Conservation (phyloP, 2,113 vertebrate genomes). For the Campylorhamphus procurvoides region DNA sequence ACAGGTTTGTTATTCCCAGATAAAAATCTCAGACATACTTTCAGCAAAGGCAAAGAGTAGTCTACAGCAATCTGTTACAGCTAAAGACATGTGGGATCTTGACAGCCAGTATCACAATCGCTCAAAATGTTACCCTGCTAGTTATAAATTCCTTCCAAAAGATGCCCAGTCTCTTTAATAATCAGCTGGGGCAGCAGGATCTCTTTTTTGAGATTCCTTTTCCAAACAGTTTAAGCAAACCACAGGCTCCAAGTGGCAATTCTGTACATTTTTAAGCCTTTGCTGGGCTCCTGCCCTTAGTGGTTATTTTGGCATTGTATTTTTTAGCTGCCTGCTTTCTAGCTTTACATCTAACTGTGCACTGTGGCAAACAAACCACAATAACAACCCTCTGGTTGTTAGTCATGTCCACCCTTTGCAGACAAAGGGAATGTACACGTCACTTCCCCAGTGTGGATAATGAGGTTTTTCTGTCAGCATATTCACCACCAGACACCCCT, state of each 20-base stretch:
- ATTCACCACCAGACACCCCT: constrained; percentile 1
- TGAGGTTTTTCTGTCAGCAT: background rate
- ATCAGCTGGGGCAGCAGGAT: background rate
- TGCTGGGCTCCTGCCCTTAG: background rate
- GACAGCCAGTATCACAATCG: background rate
- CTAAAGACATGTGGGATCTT: background rate
- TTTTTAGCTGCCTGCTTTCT: background rate
- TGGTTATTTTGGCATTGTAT: background rate
- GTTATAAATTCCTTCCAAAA: background rate
- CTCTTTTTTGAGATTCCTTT: background rate
- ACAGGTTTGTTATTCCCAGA: background rate
- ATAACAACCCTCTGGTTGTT: background rate
- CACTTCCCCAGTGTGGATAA: constrained; percentile 13
- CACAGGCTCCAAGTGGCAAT: background rate
- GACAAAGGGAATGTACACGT: background rate
- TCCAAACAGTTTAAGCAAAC: background rate
- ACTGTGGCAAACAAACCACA: background rate
- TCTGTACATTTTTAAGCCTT: background rate
- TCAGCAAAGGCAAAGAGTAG: background rate
- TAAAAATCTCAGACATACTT: background rate
- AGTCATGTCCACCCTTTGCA: background rate
- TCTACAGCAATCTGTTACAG: background rate
- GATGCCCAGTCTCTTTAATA: background rate
- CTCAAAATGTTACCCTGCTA: background rate
- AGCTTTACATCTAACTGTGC: background rate